These are phyloP conservation scores for Stenchaetothrips biformis DNA, from an alignment of 2,888 invertebrate species.

Conservation along the genomic window DNA sequence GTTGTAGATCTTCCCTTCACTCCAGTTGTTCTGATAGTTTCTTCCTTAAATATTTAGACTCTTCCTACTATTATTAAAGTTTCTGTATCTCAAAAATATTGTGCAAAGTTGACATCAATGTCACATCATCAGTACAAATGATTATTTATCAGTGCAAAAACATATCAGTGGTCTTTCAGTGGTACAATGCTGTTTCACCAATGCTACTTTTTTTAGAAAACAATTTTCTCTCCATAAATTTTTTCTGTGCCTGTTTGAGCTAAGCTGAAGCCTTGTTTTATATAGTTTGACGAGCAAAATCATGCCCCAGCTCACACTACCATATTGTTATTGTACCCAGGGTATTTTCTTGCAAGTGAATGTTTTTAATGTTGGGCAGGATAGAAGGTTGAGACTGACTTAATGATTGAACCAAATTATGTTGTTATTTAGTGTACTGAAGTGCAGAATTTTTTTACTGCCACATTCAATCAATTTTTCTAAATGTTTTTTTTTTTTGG, in stretches of 20 bases:
- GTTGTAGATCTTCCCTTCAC: background rate
- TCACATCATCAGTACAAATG: too few relatives aligned
- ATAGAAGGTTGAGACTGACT: background rate
- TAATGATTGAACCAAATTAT: background rate
- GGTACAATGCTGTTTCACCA: too few relatives aligned
- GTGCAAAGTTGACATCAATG: too few relatives aligned
- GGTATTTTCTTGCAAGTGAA: background rate
- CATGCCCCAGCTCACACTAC: background rate
- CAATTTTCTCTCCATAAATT: too few relatives aligned
- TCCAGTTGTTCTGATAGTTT: background rate
- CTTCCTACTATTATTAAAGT: too few relatives aligned
- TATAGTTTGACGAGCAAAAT: too few relatives aligned
- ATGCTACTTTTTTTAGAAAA: too few relatives aligned
- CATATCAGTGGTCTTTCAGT: too few relatives aligned
- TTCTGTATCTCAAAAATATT: too few relatives aligned
- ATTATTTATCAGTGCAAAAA: too few relatives aligned
- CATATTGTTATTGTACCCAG: background rate
- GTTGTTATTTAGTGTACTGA: constrained; percentile 10
- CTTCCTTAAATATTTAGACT: background rate
- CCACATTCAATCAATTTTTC: background rate
- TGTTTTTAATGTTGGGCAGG: background rate
- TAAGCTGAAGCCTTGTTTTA: too few relatives aligned
- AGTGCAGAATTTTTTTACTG: background rate
- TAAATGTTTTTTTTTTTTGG: background rate
- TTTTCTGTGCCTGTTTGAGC: too few relatives aligned